Conservation (phyloP, 2,888 invertebrate species). For the Merodon equestris region DNA sequence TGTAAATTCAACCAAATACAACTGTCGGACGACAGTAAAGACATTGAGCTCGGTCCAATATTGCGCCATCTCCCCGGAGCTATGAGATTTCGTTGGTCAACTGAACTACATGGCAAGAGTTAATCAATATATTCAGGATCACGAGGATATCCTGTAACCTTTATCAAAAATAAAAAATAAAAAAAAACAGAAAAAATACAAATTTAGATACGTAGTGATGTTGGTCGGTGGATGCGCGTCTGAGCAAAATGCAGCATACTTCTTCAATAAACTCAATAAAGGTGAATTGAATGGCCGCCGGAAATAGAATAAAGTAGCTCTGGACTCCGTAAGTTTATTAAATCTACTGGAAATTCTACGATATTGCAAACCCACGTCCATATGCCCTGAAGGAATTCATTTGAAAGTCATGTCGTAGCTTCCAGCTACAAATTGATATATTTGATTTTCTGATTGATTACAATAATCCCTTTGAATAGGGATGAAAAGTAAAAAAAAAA, state of each 20-base stretch:
- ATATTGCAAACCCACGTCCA: neutral
- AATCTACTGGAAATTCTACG: slow-evolving; percentile 18
- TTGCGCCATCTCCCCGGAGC: slow-evolving; percentile 49
- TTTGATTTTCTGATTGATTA: too few species aligned
- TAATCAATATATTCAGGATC: slow-evolving; percentile 64
- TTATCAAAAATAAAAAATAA: slow-evolving; percentile 30
- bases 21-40: slow-evolving; percentile 34
- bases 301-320: slow-evolving; percentile 46
- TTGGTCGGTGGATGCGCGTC: neutral
- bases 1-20: slow-evolving; percentile 57
- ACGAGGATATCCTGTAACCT: slow-evolving; percentile 55
- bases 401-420: slow-evolving; percentile 24
- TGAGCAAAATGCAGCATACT: slow-evolving; percentile 2
- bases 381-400: slow-evolving; percentile 2
- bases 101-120: slow-evolving; percentile 46
- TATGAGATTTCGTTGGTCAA: slow-evolving; percentile 48
- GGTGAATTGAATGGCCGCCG: slow-evolving; percentile 49
- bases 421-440: too few species aligned
- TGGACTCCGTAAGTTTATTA: slow-evolving; percentile 41
- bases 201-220: neutral
- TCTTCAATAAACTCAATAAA: slow-evolving; percentile 51
- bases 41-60: slow-evolving; percentile 57
- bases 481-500: too few species aligned
- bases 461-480: too few species aligned
- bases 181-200: neutral